A percentile compares a stretch with the other conserved stretches of the same genome.
phyloP scores from a whole-genome alignment of 2,113 vertebrate species.

The Cyanocitta stelleri region DNA sequence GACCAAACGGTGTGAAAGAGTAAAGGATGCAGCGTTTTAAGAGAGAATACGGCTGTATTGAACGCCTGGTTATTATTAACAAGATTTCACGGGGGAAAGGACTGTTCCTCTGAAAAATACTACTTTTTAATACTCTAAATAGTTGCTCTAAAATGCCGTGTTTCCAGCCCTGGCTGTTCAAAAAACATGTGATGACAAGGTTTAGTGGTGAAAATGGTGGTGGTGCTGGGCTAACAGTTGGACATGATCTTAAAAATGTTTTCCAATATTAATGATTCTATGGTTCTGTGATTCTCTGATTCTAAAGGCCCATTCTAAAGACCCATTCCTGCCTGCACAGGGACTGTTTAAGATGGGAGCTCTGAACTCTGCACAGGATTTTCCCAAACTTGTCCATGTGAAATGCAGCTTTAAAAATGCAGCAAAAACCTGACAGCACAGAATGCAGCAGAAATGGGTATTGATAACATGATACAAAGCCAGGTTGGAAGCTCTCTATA shows the following conservation, averaged over 20 bases:
- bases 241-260: neutral
- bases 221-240: neutral
- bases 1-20: neutral
- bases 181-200: neutral
- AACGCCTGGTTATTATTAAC: neutral
- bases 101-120: neutral
- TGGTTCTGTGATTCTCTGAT: neutral
- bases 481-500: neutral
- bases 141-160: neutral
- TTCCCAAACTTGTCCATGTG: neutral
- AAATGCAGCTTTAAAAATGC: neutral
- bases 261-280: neutral
- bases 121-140: neutral
- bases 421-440: neutral
- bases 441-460: neutral
- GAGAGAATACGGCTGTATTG: rapidly evolving
- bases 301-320: neutral
- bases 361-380: neutral
- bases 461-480: neutral
- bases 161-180: neutral
- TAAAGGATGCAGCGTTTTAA: neutral
- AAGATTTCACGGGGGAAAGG: neutral
- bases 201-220: neutral
- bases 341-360: neutral
- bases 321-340: neutral